Base-by-base conservation (phyloP, 64 coral and sea anemone species). In the Dendronephthya gigantea region DNA sequence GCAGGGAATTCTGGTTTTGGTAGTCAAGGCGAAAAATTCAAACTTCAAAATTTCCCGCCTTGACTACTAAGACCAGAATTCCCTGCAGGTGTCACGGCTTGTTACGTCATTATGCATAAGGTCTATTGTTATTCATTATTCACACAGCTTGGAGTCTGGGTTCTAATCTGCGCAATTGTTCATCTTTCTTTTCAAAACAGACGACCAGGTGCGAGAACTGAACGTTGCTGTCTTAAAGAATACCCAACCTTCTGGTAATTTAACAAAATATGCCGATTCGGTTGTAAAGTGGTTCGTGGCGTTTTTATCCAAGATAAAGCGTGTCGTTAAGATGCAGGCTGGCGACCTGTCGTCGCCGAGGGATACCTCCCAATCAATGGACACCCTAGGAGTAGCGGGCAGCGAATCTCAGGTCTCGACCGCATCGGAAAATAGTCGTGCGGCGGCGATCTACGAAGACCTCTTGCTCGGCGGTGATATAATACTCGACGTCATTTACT, bases 381-480 rank as follows among this genome's bases (percentile, higher is more conserved):
- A 87, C 35, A 87, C 0, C 85, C 85, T 35, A 82, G 88, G 17
- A 39, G 85, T 22, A 69, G 89, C 9, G 88, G 25, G 55, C 55
- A 62, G 55, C 25, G 76, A 81, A 66, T 55, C 29, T 17, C 81
- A 40, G 58, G 40, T 58, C 43, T 48, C 19, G 86, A 82, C 55
- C 65, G 31, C 40, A 33, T 50, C 51, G 32, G 74, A 82, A 22
- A 82, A 22, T 19, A 85, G 87, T 16, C 84, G 90, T 40, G 48
- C 87, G 36, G 82, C 82, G n/a, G 87, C 55, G 16, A 88, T 91
- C 39, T 91, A 83, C 50, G 94, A 97, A 23, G 55, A 91, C 52
- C 88, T 97, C n/a, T 65, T 89, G 84, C 87, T 88, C 35, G 94
- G 91, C 25, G 90, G 91, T 87, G 91, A 93, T 40, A 90, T 97